Base-by-base conservation (phyloP, 1,140 invertebrate species). In the Ganaspis sp. region DNA sequence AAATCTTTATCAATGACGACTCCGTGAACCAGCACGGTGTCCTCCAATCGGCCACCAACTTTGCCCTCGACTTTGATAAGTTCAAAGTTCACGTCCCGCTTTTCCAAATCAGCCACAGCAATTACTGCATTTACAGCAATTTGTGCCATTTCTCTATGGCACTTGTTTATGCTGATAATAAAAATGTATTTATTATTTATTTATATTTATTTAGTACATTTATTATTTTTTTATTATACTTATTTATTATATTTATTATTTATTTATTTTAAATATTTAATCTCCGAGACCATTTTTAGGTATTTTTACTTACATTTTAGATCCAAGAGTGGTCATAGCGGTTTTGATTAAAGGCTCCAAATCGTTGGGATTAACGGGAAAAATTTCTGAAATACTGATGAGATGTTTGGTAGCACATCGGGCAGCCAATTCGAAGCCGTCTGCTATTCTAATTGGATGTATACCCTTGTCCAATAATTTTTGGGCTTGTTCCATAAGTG, bases 1-100 rank as follows among this genome's bases (percentile, higher is more conserved):
- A 99, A 97, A 78, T 99, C 98, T 92, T 99, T 99, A 87, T 99
- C 99, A 19, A 99, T 94, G 78, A 99, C 95, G 4, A 99, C 99
- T 74, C 99, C 99, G 82, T 96, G 97, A 12, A 99, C 98, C 38
- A 99, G 92, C 92, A 98, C 95, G 0, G 98, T 98, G 90, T 99
- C 99, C 92, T 99, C 99, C 88, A 99, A 94, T 78, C 96, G 94
- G 8, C 99, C 99, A 72, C 99, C 99, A 26, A 99, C 98, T 93
- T 99, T 99, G 1, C 97, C 98, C 90, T 99, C 97, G 53, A 99
- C 95, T 92, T 99, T 99, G 87, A 99, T 99, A 71, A 99, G 92
- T 90, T 99, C 99, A 92, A 99, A 99, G 90, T 99, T 99, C 0
- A 99, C 99, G 92, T 99, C 99, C 75, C 95, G 94, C 70, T 96